Evolutionary conservation across 2,888 invertebrate genomes (phyloP), one percentile per base, ranked within the genome.

Genomic region (Andrena haemorrhoa): DNA sequence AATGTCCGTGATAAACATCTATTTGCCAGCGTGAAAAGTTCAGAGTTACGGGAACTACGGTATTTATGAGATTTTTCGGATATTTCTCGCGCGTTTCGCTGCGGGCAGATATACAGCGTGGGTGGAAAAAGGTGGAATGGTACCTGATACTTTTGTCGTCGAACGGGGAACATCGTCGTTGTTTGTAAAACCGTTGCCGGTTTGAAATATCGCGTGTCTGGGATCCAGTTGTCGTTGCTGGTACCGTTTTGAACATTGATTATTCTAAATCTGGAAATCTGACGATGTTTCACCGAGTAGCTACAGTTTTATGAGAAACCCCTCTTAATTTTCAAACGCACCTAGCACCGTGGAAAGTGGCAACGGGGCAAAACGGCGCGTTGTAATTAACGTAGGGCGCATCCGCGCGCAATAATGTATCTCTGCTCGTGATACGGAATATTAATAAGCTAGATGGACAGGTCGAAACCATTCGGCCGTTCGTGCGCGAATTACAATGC

Each of bases 401-500:
- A 75, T 74, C 75, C 79, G 82, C 68, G 66, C 60, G 79, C 64
- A 64, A 70, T 65, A 74, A 65, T 64, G 79, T 74, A 69, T 79
- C 65, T 70, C 64, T 68, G 29, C 33, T 53, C 80, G 80, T 69
- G 73, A 73, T 64, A 76, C 61, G 60, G 75, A 82, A 81, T 82
- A 80, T 82, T 81, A 81, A 80, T 60, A 71, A 71, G 63, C 66
- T 60, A 29, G 61, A 66, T 64, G 74, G 69, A 71, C 64, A 75
- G 61, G 71, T 33, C 71, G 78, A 71, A 77, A 71, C 72, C 68
- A 71, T 75, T 75, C 56, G 82, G 68, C 31, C 69, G 73, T 73
- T 64, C 82, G 74, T 77, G 70, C 63, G 83, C 79, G 63, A 83
- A 83, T 83, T 78, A 83, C 82, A 73, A 82, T 82, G 79, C 82